phyloP scores from a whole-genome alignment of 2,888 invertebrate genomes.

The Trachelus troglodyta region DNA sequence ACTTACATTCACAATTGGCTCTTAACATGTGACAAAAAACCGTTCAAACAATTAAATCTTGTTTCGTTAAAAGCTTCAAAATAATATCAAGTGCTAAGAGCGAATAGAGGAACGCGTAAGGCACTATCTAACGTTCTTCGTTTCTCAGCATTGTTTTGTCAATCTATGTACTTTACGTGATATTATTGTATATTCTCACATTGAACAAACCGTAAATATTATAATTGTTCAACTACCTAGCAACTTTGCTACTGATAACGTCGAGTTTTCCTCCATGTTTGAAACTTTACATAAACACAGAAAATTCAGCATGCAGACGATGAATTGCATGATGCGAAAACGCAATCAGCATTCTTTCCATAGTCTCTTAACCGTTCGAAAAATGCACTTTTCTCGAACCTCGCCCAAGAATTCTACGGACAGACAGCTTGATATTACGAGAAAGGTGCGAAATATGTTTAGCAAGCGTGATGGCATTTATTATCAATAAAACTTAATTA shows the following conservation, averaged over 20 bases:
- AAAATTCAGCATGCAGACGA: not conserved
- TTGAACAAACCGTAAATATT: not conserved
- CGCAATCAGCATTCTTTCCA: not conserved
- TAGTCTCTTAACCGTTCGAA: not conserved
- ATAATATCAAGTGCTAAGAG: not conserved
- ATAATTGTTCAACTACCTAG: not conserved
- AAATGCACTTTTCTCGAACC: not conserved
- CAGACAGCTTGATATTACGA: constrained; percentile 6
- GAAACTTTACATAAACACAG: not conserved
- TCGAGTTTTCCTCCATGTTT: not conserved
- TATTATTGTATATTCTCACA: not conserved
- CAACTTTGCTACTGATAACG: not conserved
- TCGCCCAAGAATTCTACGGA: not conserved
- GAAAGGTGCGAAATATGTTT: constrained; percentile 39
- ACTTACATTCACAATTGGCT: not conserved
- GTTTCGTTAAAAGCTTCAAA: not conserved
- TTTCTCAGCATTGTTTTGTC: not conserved
- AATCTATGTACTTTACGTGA: not conserved
- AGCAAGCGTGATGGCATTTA: constrained; percentile 67
- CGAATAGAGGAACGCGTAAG: not conserved
- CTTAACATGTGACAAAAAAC: not conserved
- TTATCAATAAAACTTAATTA: constrained; percentile 66
- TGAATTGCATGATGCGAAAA: too few relatives aligned
- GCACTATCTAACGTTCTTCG: not conserved
- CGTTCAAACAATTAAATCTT: not conserved